A percentile compares a stretch with the other conserved stretches of the same genome.
These are phyloP conservation scores for Pimephales promelas DNA, from an alignment of 2,113 vertebrate genomes.

Conservation along the genomic window DNA sequence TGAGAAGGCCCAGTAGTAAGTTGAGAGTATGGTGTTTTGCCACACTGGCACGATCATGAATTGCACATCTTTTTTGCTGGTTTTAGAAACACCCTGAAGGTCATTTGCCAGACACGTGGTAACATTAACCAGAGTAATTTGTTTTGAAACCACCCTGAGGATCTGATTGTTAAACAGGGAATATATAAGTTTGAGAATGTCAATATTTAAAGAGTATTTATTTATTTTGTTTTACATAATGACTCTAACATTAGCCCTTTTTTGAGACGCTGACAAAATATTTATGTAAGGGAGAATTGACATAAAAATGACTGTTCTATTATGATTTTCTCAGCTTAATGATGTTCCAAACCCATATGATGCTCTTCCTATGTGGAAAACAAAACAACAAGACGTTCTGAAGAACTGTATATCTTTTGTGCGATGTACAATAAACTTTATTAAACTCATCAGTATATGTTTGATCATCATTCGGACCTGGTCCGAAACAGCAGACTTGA, in stretches of 20 bases:
- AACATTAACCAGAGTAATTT: not conserved
- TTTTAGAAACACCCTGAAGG: not conserved
- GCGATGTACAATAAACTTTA: no score
- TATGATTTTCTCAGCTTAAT: not conserved
- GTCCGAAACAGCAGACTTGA: no score
- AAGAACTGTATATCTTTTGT: no score
- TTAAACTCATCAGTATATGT: no score
- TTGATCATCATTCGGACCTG: no score
- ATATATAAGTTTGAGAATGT: constrained; percentile 19
- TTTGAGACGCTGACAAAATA: not conserved
- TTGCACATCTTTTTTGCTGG: not conserved
- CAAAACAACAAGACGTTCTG: not conserved
- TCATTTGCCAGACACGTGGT: not conserved
- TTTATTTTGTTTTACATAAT: not conserved
- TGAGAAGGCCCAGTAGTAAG: not conserved
- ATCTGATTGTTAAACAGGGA: not conserved
- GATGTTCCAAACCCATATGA: not conserved
- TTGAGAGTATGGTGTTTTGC: not conserved
- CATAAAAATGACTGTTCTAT: not conserved
- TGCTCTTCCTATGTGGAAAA: not conserved
- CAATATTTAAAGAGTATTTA: not conserved
- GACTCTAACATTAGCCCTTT: not conserved
- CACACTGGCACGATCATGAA: not conserved
- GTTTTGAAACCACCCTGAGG: not conserved
- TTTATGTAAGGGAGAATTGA: not conserved